Evolutionary conservation across 2,888 invertebrate species (phyloP).

Genomic region (Chorisops tibialis): DNA sequence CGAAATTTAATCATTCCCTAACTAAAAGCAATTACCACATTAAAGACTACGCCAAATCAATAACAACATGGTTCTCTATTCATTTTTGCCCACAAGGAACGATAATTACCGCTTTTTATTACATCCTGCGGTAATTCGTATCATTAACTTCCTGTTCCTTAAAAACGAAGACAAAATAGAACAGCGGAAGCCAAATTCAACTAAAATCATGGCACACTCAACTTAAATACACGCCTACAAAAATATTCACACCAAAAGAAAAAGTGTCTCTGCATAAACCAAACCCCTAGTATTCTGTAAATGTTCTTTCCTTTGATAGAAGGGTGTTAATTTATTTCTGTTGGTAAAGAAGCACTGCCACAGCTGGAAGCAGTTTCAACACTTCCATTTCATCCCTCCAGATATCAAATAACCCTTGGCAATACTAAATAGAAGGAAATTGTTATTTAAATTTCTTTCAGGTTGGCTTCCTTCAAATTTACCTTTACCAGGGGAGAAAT

Average conservation of each 20-base stretch:
- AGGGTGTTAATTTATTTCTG: conserved; percentile 12
- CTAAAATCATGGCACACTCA: neutral
- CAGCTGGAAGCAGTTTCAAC: no score
- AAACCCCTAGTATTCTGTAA: neutral
- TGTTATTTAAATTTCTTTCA: conserved; percentile 18
- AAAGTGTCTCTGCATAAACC: neutral
- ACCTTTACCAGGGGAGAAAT: no score
- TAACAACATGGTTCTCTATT: neutral
- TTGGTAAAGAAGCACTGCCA: neutral
- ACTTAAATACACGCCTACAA: neutral
- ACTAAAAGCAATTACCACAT: no score
- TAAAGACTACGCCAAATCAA: no score
- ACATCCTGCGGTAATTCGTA: conserved; percentile 16
- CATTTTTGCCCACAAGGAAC: neutral
- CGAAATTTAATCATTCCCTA: no score
- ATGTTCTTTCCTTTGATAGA: neutral
- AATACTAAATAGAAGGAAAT: conserved; percentile 13
- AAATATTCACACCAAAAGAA: neutral
- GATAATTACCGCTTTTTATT: conserved; percentile 13
- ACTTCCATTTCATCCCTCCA: no score
- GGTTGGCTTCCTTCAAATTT: neutral
- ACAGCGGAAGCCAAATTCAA: neutral
- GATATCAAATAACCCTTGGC: conserved; percentile 21
- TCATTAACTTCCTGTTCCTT: conserved; percentile 11
- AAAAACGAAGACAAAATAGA: neutral